Evolutionary conservation across 2,888 invertebrate species (phyloP), one percentile per base, ranked within the genome.

Genomic region (Trichacis sp.): DNA sequence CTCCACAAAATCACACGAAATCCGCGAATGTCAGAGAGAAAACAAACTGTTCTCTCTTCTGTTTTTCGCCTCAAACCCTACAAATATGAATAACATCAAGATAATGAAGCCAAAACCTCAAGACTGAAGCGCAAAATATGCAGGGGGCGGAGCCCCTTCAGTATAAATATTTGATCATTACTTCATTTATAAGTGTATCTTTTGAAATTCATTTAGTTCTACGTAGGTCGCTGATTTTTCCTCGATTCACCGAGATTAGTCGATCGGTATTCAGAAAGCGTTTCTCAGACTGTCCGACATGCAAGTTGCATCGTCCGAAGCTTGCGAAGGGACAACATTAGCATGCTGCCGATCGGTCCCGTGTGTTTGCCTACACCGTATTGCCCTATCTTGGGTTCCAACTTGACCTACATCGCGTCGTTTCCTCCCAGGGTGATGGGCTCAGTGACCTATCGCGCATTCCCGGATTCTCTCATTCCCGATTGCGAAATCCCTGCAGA

Each of bases 301-400:
- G 50, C 48, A 57, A 54, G 60, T 47, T 55, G 47, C 54, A 38
- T 48, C 55, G 38, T 53, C 46, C 40, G 58, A 59, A 64, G 43
- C 61, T 68, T 68, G 64, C 61, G 61, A 54, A 48, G 45, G 58
- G 64, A 68, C 60, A 60, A 68, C 76, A 75, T 78, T 77, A 78
- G 74, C 77, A 75, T 75, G 72, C 73, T 73, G 64, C 68, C 66
- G 69, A 68, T 70, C 69, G 71, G 70, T 60, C 70, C 54, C 54
- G 64, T 70, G 72, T 73, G 73, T 75, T 78, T 77, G 77, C 78
- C 72, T 76, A 77, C 75, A 70, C 67, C 71, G 70, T 76, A 76
- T 78, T 78, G 73, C 66, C 68, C 77, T 75, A 73, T 71, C 64
- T 59, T 55, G 77, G 75, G 75, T 78, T 56, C 56, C 69, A 76